A percentile compares a stretch with the other conserved stretches of the same genome.
These are phyloP conservation scores for Pogonognathellus flavescens DNA, from an alignment of 1,140 invertebrate species.

Conservation along the genomic window DNA sequence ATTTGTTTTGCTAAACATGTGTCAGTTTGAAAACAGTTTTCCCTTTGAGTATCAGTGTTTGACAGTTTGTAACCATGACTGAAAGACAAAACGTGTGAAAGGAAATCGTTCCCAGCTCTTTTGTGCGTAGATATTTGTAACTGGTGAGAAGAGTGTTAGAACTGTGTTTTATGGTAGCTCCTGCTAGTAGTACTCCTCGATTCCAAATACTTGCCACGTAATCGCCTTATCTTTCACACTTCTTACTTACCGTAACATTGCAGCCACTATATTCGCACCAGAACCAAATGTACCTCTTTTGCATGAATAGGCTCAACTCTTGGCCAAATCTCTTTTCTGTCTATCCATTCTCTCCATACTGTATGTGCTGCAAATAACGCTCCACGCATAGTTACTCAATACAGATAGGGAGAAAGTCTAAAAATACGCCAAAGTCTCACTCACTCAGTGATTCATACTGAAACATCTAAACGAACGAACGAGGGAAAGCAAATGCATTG, in stretches of 20 bases:
- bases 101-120: too few relatives aligned
- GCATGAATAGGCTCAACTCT: conserved; percentile 41
- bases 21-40: too few relatives aligned
- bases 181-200: neutral
- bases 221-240: conserved; percentile 61
- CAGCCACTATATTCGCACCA: neutral
- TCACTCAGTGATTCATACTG: neutral
- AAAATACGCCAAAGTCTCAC: too few relatives aligned
- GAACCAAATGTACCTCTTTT: conserved; percentile 27
- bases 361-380: conserved; percentile 16
- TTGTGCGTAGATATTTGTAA: too few relatives aligned
- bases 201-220: conserved; percentile 57
- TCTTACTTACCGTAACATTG: conserved; percentile 8
- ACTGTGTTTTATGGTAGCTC: neutral
- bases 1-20: too few relatives aligned
- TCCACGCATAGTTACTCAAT: conserved; percentile 13
- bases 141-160: neutral
- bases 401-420: neutral
- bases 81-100: too few relatives aligned
- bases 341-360: conserved; percentile 5
- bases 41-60: too few relatives aligned
- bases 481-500: too few relatives aligned
- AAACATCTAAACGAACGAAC: neutral
- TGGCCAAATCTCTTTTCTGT: conserved; percentile 20
- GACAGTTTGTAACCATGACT: too few relatives aligned